These are phyloP conservation scores for Plecturocebus donacophilus DNA, from an alignment of 2,113 vertebrate genomes.

Conservation along the genomic window DNA sequence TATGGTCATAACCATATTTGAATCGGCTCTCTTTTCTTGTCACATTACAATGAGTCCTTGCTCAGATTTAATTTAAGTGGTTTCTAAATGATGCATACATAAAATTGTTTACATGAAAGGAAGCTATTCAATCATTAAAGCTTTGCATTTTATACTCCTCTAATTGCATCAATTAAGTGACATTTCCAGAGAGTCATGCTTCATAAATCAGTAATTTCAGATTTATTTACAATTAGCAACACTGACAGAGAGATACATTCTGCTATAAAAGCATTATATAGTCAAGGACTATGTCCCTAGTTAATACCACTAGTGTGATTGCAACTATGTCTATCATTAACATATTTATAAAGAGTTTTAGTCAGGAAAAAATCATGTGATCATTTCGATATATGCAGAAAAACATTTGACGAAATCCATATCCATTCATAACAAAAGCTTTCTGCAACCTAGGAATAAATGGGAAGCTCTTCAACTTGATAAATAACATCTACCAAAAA, in stretches of 20 bases:
- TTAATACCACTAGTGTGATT: background rate
- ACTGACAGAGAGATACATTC: too few relatives aligned
- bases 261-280: too few relatives aligned
- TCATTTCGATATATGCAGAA: background rate
- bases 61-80: background rate
- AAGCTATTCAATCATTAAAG: background rate
- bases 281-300: too few relatives aligned
- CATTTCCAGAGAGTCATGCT: too few relatives aligned
- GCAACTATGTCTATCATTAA: background rate
- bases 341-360: background rate
- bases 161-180: conserved; percentile 33
- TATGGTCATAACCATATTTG: background rate
- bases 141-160: background rate
- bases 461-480: too few relatives aligned
- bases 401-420: background rate
- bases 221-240: too few relatives aligned
- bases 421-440: background rate
- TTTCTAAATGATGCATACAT: conserved; percentile 24
- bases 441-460: background rate
- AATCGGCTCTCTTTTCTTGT: background rate
- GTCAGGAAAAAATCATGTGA: background rate
- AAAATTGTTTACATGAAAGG: conserved; percentile 17
- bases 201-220: too few relatives aligned
- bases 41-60: background rate
- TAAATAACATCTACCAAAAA: too few relatives aligned